Conservation (phyloP, 2,113 vertebrate genomes). For the Neolamprologus variostigma region DNA sequence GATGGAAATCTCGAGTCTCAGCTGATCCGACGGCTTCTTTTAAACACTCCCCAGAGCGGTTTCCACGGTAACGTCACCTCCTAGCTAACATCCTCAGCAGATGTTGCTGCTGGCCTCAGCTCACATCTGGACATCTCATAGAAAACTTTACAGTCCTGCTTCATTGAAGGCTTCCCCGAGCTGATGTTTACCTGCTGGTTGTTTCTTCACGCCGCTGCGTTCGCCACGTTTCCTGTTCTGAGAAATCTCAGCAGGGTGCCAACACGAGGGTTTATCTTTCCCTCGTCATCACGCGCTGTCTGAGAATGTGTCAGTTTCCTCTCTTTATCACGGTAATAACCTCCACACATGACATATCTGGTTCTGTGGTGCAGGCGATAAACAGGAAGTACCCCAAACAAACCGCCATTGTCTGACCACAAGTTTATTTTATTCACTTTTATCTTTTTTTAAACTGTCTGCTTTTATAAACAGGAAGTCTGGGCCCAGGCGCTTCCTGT, state of each 20-base stretch:
- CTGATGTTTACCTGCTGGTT: background rate
- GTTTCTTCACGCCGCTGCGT: accelerated
- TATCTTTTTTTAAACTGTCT: background rate
- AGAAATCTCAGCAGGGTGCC: background rate
- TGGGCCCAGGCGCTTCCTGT: no score
- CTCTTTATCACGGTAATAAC: background rate
- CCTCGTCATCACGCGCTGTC: accelerated
- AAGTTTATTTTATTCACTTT: background rate
- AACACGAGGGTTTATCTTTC: background rate
- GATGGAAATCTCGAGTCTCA: background rate
- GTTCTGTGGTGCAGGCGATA: background rate
- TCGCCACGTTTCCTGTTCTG: background rate
- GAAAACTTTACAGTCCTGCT: background rate
- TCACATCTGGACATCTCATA: background rate
- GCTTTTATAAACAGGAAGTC: background rate
- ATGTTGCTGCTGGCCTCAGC: background rate
- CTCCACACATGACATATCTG: background rate
- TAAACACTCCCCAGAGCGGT: background rate
- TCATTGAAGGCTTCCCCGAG: background rate
- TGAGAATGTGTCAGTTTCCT: background rate
- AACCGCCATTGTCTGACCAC: accelerated
- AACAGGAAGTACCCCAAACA: background rate
- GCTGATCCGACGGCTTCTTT: background rate
- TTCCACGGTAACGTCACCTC: background rate
- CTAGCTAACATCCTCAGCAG: background rate